Percentiles rank a stretch among this genome's conserved stretches.
phyloP scores from a whole-genome alignment of 2,113 vertebrate genomes.

The Channa maculata region DNA sequence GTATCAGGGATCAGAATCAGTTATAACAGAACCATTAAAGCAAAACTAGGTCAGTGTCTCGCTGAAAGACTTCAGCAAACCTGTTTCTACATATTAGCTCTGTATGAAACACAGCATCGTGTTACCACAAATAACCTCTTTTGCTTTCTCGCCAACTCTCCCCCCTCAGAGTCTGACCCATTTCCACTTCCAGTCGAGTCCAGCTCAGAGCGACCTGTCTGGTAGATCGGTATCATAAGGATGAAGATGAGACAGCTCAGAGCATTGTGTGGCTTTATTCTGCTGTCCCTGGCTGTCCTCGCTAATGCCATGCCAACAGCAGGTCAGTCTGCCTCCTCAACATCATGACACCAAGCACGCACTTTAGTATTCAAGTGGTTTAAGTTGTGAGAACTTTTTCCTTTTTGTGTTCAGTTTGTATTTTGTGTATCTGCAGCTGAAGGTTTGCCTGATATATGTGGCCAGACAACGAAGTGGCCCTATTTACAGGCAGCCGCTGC shows the following conservation, averaged over 20 bases:
- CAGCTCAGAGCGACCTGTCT: slow-evolving; percentile 12
- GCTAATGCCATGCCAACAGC: slow-evolving; percentile 80
- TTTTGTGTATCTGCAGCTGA: neutral
- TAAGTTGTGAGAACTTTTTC: too few species aligned
- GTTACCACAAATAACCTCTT: slow-evolving; percentile 14
- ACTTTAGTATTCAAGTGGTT: neutral
- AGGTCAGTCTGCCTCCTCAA: slow-evolving; percentile 63
- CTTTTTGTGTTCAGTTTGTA: neutral
- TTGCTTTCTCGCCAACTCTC: slow-evolving; percentile 2
- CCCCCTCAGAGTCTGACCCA: slow-evolving; percentile 36
- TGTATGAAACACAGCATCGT: too few species aligned
- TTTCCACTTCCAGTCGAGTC: slow-evolving; percentile 5
- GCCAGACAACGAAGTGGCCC: slow-evolving; percentile 3
- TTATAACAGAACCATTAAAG: too few species aligned
- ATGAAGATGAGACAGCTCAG: slow-evolving; percentile 79
- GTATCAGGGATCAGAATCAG: too few species aligned
- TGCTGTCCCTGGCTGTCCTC: slow-evolving; percentile 77
- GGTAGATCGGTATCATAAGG: slow-evolving; percentile 12
- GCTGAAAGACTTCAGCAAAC: too few species aligned
- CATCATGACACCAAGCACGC: too few species aligned
- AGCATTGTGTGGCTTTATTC: slow-evolving; percentile 58
- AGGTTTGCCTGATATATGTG: slow-evolving; percentile 4
- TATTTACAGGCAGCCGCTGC: neutral
- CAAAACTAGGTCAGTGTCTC: too few species aligned
- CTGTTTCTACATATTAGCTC: too few species aligned